Base-by-base conservation (phyloP, 2,888 invertebrate genomes). In the Camponotus fellah region DNA sequence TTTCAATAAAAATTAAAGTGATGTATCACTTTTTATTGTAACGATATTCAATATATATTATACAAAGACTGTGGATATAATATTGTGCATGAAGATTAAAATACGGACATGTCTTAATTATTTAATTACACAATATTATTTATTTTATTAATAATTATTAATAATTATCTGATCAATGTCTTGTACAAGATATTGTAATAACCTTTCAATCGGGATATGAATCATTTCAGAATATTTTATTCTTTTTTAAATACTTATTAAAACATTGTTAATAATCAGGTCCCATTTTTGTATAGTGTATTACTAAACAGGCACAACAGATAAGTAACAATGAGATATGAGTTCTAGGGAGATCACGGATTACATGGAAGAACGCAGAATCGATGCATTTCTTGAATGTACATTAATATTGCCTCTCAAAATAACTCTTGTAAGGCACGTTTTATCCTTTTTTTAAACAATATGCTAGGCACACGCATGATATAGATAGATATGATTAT, bases 291-390 rank as follows among this genome's bases (percentile, higher is more conserved):
- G 6, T 26, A 62, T 71, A 60, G 4, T 46, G 46, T 60, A 58
- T 3, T 60, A 71, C 9, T 68, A 43, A 9, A 79, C 21, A 43
- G 56, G 14, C 21, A 43, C 43, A 71, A 71, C 21, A 72, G 17
- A 58, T 40, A 60, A 37, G 14, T 69, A 60, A 58, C 14, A 65
- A 69, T 53, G 9, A 40, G 3, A 37, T 32, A 37, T 8, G 66
- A 77, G 14, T 26, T 53, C 21, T 40, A 76, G 9, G 17, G 12
- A 66, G 37, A 12, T 66, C 49, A 56, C 21, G 9, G 17, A 17
- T 53, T 26, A 49, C 10, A 62, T 80, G 79, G 79, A 80, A 80
- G 79, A 80, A 72, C 79, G 17, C 37, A 69, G 60, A 46, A 17
- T 60, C 46, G 60, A 60, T 71, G 46, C 12, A 79, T 79, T 60